Evolutionary conservation across 23 tunicate genomes (phyloP).

Genomic region (Pegea sp.): DNA sequence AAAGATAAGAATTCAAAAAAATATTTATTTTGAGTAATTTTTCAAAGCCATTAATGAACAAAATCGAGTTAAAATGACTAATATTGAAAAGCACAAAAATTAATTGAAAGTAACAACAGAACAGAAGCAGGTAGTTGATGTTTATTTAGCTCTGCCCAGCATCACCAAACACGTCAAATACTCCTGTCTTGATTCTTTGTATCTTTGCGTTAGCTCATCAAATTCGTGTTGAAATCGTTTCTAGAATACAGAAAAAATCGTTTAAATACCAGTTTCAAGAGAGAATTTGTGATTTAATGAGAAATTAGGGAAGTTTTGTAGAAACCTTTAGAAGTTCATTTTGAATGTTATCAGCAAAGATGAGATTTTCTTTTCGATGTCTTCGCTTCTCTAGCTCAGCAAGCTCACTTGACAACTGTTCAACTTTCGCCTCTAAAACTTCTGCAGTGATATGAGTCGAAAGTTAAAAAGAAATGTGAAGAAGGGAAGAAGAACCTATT

Average conservation of each 20-base stretch:
- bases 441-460: too few species aligned
- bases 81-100: too few species aligned
- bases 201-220: slow-evolving; percentile 34
- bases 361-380: slow-evolving; percentile 23
- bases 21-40: too few species aligned
- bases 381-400: slow-evolving; percentile 34
- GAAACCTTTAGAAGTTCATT: slow-evolving; percentile 59
- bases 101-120: too few species aligned
- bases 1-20: too few species aligned
- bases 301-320: background rate
- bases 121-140: background rate
- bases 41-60: too few species aligned
- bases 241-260: slow-evolving; percentile 1
- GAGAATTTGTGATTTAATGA: background rate
- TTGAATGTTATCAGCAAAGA: slow-evolving; percentile 56
- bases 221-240: slow-evolving; percentile 45
- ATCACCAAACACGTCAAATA: slow-evolving; percentile 26
- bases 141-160: slow-evolving; percentile 34
- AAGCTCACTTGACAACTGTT: slow-evolving; percentile 30
- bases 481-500: too few species aligned
- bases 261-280: background rate
- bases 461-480: too few species aligned
- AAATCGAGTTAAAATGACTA: too few species aligned
- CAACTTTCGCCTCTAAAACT: slow-evolving; percentile 21
- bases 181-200: slow-evolving; percentile 39